phyloP scores from a whole-genome alignment of 1,140 invertebrate genomes.

The Aphelinus atriplicis region DNA sequence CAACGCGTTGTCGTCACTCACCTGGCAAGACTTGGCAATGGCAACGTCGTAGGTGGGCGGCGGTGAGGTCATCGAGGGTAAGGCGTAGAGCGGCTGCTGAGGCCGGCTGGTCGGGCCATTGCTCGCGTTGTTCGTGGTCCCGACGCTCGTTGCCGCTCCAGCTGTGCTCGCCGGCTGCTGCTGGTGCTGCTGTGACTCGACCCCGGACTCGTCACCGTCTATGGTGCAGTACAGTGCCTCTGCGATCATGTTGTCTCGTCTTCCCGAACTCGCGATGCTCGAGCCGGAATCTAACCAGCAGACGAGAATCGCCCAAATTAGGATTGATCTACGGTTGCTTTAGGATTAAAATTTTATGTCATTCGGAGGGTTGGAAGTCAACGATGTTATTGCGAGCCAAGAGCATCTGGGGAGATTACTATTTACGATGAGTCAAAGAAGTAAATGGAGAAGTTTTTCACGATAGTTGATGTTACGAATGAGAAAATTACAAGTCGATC shows the following conservation, averaged over 20 bases:
- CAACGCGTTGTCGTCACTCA: constrained; percentile 30
- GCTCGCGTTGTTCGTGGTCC: constrained; percentile 45
- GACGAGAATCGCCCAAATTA: too few relatives aligned
- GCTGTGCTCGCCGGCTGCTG: constrained; percentile 2
- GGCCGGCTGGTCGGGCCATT: constrained; percentile 44
- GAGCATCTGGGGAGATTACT: too few relatives aligned
- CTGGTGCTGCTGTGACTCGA: neutral
- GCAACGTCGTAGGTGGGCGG: constrained; percentile 64
- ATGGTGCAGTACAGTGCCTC: constrained; percentile 59
- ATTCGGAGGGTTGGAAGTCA: too few relatives aligned
- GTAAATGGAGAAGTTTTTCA: too few relatives aligned
- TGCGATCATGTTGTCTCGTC: constrained; percentile 54
- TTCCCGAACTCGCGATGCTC: constrained; percentile 51
- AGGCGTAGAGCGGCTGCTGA: constrained; percentile 54
- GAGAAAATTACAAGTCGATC: too few relatives aligned
- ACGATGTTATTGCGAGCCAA: too few relatives aligned
- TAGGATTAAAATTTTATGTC: too few relatives aligned
- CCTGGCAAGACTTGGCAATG: constrained; percentile 61
- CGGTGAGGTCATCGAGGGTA: constrained; percentile 64
- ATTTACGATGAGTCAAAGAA: too few relatives aligned
- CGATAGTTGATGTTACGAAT: too few relatives aligned
- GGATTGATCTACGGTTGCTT: too few relatives aligned
- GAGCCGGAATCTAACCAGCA: constrained; percentile 54
- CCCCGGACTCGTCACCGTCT: constrained; percentile 45
- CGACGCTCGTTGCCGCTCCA: constrained; percentile 41